Conservation (phyloP, 2,113 vertebrate species). For the Gallinago paraguaiae region DNA sequence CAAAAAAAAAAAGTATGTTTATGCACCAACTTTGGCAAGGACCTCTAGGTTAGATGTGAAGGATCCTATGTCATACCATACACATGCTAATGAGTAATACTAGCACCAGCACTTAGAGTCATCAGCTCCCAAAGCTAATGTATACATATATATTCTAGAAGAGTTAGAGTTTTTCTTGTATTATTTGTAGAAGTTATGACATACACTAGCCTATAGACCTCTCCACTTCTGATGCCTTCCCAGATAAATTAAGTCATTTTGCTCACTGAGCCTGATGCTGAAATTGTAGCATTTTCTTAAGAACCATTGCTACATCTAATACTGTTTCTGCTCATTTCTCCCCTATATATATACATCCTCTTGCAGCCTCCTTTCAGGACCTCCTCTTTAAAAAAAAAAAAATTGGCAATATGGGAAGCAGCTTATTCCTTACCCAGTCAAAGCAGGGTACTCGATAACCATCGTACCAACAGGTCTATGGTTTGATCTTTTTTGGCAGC, state of each 20-base stretch:
- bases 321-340: background rate
- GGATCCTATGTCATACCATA: background rate
- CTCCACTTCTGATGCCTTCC: background rate
- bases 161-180: too few species aligned
- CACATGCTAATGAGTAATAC: background rate
- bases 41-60: background rate
- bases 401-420: background rate
- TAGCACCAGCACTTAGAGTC: background rate
- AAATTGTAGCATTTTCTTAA: background rate
- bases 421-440: background rate
- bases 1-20: background rate
- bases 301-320: background rate
- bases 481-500: background rate
- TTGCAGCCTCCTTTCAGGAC: background rate
- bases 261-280: background rate
- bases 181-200: too few species aligned
- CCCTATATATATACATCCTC: background rate
- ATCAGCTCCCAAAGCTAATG: background rate
- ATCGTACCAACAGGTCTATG: background rate
- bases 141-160: too few species aligned
- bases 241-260: background rate
- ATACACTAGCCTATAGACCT: background rate
- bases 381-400: background rate
- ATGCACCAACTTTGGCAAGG: background rate
- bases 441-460: background rate